Evolutionary conservation across 2,888 invertebrate species (phyloP).

Genomic region (Tetragnatha montana): DNA sequence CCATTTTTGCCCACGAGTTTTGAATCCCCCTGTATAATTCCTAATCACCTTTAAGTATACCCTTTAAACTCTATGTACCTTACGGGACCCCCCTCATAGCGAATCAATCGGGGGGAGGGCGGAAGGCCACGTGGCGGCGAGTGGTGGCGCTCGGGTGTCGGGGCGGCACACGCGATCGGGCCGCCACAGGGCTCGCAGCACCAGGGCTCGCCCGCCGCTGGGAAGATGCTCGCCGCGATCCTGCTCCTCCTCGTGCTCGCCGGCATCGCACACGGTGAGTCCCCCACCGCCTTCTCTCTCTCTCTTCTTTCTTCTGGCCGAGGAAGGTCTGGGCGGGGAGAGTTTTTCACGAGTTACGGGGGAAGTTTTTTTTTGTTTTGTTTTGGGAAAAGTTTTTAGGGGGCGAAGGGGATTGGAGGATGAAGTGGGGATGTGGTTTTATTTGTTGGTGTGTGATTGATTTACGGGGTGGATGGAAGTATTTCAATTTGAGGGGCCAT

Average conservation of each 20-base stretch:
- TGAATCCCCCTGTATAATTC: too few species aligned
- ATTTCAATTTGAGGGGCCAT: too few species aligned
- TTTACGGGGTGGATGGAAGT: too few species aligned
- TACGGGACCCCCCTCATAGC: too few species aligned
- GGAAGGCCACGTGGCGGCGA: background rate
- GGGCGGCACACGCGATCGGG: slow-evolving; percentile 58
- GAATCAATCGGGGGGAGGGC: slow-evolving; percentile 1
- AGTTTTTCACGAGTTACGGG: background rate
- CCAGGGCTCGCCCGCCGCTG: slow-evolving; percentile 51
- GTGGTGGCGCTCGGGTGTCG: slow-evolving; percentile 11
- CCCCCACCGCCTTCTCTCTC: background rate
- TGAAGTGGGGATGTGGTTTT: background rate
- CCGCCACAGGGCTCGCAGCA: slow-evolving; percentile 58
- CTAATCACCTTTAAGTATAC: too few species aligned
- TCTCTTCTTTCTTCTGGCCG: background rate
- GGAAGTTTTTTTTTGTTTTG: background rate
- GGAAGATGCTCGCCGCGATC: slow-evolving; percentile 40
- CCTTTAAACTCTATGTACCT: too few species aligned
- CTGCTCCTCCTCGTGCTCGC: slow-evolving; percentile 17
- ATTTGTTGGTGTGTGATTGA: background rate
- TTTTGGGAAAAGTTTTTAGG: background rate
- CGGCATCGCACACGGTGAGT: slow-evolving; percentile 56
- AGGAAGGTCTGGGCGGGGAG: background rate
- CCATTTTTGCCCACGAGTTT: too few species aligned
- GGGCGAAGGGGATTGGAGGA: too few species aligned